These are phyloP conservation scores for Potamilus streckersoni DNA, from an alignment of 1,140 invertebrate genomes.

Conservation along the genomic window DNA sequence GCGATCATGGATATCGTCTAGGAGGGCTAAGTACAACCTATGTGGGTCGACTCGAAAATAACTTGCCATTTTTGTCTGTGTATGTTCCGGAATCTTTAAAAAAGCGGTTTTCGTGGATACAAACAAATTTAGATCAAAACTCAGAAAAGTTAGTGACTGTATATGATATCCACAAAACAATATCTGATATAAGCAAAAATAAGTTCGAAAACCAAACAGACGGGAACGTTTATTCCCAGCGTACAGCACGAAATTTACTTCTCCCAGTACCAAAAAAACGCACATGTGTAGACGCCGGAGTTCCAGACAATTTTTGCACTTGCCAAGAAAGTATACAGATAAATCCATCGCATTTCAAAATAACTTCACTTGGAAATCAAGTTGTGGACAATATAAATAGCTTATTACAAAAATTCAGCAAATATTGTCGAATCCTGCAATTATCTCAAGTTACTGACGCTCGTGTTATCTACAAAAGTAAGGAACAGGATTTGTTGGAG, in stretches of 20 bases:
- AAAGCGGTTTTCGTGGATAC: conserved; percentile 13
- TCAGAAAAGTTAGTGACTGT: conserved; percentile 9
- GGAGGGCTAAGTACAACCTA: conserved; percentile 25
- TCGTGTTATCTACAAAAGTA: conserved; percentile 22
- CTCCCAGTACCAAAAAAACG: conserved; percentile 29
- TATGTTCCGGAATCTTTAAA: conserved; percentile 24
- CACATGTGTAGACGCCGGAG: conserved; percentile 33
- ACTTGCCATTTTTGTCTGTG: conserved; percentile 28
- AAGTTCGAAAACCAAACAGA: conserved; percentile 2
- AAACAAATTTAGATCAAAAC: conserved; percentile 24
- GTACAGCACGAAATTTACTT: conserved; percentile 29
- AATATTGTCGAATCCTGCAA: conserved; percentile 18
- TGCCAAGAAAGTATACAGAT: conserved; percentile 30
- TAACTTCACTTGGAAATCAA: conserved; percentile 11
- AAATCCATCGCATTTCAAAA: conserved; percentile 6
- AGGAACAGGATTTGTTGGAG: conserved; percentile 34
- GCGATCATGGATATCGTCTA: conserved; percentile 34
- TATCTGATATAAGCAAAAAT: conserved; percentile 19
- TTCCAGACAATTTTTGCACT: conserved; percentile 36
- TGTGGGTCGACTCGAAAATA: conserved; percentile 31
- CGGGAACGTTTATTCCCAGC: not conserved
- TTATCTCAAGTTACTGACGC: conserved; percentile 28
- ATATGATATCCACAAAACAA: conserved; percentile 29
- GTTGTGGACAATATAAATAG: conserved; percentile 29
- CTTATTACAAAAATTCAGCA: conserved; percentile 17